A percentile compares a stretch with the other conserved stretches of the same genome.
These are phyloP conservation scores for Calonectris borealis DNA, from an alignment of 2,113 vertebrate genomes.

Conservation along the genomic window DNA sequence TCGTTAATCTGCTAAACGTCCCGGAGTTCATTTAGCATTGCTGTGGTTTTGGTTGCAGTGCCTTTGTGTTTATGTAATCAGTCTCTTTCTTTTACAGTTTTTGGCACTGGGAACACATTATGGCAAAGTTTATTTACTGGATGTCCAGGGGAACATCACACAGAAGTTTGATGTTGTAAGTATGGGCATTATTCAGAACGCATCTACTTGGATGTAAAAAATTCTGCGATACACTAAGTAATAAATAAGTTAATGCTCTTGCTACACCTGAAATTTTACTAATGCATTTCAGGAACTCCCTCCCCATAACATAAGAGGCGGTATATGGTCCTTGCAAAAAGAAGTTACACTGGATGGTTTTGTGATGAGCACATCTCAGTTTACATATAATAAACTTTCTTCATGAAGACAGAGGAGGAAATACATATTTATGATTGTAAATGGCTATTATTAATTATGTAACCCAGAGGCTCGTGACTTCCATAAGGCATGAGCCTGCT, in stretches of 20 bases:
- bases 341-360: neutral
- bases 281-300: neutral
- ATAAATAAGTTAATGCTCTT: neutral
- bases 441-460: conserved; percentile 8
- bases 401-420: neutral
- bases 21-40: neutral
- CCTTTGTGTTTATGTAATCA: conserved; percentile 39
- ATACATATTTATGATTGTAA: conserved; percentile 7
- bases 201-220: neutral
- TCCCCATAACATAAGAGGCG: neutral
- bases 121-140: conserved; percentile 95
- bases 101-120: conserved; percentile 96
- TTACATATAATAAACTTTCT: neutral
- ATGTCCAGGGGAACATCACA: conserved; percentile 95
- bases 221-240: accelerated
- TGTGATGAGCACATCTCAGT: neutral
- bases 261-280: neutral
- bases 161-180: conserved; percentile 98
- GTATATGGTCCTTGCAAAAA: neutral
- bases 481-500: neutral
- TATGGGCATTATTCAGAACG: conserved; percentile 51
- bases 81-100: conserved; percentile 80
- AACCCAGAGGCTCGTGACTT: neutral
- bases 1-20: neutral
- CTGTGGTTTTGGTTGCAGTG: neutral